Conservation (phyloP, 2,113 vertebrate genomes). For the Sphaerodactylus townsendi region DNA sequence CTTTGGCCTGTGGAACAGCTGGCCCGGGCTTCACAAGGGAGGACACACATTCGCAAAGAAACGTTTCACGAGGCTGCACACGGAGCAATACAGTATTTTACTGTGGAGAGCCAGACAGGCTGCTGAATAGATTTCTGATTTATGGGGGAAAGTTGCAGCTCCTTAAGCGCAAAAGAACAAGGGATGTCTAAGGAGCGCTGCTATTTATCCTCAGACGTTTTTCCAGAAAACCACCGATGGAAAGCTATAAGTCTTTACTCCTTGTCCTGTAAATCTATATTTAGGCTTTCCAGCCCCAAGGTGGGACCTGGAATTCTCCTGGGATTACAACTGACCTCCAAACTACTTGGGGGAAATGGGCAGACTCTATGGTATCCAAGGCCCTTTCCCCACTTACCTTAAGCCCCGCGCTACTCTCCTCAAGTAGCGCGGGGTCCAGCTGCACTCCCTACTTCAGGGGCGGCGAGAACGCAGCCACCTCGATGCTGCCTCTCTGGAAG, state of each 20-base stretch:
- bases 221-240: background rate
- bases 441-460: too few species aligned
- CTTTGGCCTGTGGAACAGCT: conserved; percentile 52
- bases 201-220: conserved; percentile 28
- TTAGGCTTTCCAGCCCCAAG: too few species aligned
- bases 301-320: too few species aligned
- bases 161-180: conserved; percentile 5
- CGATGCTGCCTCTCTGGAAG: too few species aligned
- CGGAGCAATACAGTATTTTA: conserved; percentile 46
- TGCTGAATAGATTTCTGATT: conserved; percentile 60
- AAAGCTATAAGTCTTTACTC: background rate
- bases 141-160: conserved; percentile 39
- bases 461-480: too few species aligned
- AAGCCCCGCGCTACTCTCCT: too few species aligned
- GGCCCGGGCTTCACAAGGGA: conserved; percentile 35
- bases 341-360: too few species aligned
- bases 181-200: conserved; percentile 14
- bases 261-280: too few species aligned
- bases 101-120: conserved; percentile 39
- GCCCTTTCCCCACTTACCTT: too few species aligned
- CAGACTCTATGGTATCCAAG: too few species aligned
- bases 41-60: conserved; percentile 52
- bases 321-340: too few species aligned
- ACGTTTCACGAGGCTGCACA: conserved; percentile 47
- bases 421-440: too few species aligned